Base-by-base conservation (phyloP, 2,113 vertebrate species). In the Paradisaea rubra region DNA sequence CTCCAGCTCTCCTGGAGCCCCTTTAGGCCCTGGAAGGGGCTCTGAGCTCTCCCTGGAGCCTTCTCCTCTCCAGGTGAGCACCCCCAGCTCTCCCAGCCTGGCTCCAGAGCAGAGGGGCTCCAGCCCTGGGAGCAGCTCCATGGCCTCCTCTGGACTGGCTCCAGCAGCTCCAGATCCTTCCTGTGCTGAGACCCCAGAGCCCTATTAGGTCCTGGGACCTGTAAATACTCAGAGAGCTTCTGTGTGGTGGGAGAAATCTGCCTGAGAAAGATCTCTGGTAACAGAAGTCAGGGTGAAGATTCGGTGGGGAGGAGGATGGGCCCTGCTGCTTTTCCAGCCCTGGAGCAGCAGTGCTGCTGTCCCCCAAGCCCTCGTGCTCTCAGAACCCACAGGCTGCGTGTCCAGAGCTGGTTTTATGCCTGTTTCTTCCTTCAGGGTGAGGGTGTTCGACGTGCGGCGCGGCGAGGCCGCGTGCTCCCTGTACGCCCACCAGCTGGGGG, bases 401-500 rank as follows among this genome's bases (percentile, higher is more conserved):
- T 3, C 9, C 81, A 2, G 65, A 25, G 76, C 33, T 16, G 21
- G 0, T 28, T 23, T 28, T 4, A 7, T 19, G 18, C 39, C 41
- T 33, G 10, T 15, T 25, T 22, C 25, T 20, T 6, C 30, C 47
- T 28, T 7, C 82, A 99, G 99, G 96, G 99, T 99, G 70, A 81
- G 99, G 74, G 98, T 99, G 53, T 99, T 98, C 0, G 99, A 99
- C 91, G 89, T 99, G 25, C 98, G 99, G 31, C 57, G 70, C 0
- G 97, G 98, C 37, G 84, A 94, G 11, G 95, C 98, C 0, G 94
- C 97, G 60, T 97, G 97, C 39, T 99, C 98, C 1, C 86, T 99
- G 63, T 98, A 98, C 1, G 99, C 97, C 25, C 99, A 99, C 97
- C 98, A 99, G 54, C 96, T 99, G 44, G 99, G 99, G 0, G 99